A percentile compares a stretch with the other conserved stretches of the same genome.
Evolutionary conservation across 53 echinoderm and acorn worm species (phyloP).

Genomic region (Apostichopus leukothele): DNA sequence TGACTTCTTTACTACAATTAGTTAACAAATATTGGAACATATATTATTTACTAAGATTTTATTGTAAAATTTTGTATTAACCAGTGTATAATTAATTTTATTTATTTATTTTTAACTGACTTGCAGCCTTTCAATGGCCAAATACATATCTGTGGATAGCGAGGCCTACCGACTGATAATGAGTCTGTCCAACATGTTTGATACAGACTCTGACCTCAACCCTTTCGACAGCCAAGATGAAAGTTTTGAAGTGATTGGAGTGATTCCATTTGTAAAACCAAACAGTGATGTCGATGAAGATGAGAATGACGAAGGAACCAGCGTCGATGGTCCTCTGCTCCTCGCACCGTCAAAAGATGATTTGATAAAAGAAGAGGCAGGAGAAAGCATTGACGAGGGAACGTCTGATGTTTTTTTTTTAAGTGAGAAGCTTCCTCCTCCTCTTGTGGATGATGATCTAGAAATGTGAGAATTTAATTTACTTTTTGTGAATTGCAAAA

Average conservation of each 20-base stretch:
- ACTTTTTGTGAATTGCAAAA: neutral
- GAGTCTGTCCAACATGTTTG: constrained; percentile 25
- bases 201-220: constrained; percentile 15
- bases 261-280: constrained; percentile 24
- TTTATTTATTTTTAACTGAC: too few relatives aligned
- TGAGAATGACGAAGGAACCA: constrained; percentile 32
- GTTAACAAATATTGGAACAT: too few relatives aligned
- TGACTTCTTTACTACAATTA: too few relatives aligned
- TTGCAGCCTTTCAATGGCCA: neutral
- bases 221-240: neutral
- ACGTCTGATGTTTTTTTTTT: too few relatives aligned
- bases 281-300: neutral
- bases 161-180: constrained; percentile 29
- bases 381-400: too few relatives aligned
- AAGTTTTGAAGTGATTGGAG: neutral
- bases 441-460: constrained; percentile 5
- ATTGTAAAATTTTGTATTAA: too few relatives aligned
- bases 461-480: neutral
- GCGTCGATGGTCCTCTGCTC: constrained; percentile 29
- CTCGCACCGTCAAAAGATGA: neutral
- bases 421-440: neutral
- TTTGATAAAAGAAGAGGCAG: neutral
- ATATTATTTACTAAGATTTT: too few relatives aligned
- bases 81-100: too few relatives aligned
- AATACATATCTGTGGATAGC: constrained; percentile 8